Evolutionary conservation across 2,113 vertebrate species (phyloP), one percentile per base, ranked within the genome.

Genomic region (Ictalurus furcatus): DNA sequence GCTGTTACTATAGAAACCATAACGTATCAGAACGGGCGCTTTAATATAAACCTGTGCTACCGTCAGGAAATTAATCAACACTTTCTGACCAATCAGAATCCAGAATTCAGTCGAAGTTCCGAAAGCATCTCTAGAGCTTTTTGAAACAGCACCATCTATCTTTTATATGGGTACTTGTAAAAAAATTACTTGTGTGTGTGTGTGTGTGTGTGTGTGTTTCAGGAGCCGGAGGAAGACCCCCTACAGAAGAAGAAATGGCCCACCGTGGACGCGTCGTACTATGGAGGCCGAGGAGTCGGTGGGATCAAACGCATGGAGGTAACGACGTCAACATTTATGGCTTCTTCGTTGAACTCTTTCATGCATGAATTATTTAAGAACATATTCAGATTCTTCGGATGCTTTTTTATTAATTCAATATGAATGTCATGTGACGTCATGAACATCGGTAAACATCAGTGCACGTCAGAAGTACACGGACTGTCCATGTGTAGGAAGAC

Each of bases 231-330:
- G 89, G 94, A 96, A 69, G 96, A 97, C 6, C 93, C 91, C 61
- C 78, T 95, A 9, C 96, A 97, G 74, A 96, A 94, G 91, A 98
- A 98, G 92, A 97, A 97, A 89, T 99, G 98, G 98, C 98, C 98
- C 3, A 98, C 96, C 0, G 98, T 99, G 84, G 98, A 99, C 79
- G 98, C 98, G n/a, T 99, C 98, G 0, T 99, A 99, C 88, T 99
- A 99, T 0, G 98, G 98, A 0, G 98, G 98, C 54, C 95, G 98
- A 92, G 98, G 98, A 59, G 94, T 97, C 86, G 98, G 98, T 90
- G 98, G 98, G 90, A 99, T 99, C 92, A 98, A 97, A 95, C 96
- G 97, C 92, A 99, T 99, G 98, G 98, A 99, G 97, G 98, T 99
- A 54, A 83, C 34, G 14, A n/a, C 23, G 9, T 25, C 73, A 23